phyloP scores from a whole-genome alignment of 2,113 vertebrate genomes.

The Percopsis transmontana region DNA sequence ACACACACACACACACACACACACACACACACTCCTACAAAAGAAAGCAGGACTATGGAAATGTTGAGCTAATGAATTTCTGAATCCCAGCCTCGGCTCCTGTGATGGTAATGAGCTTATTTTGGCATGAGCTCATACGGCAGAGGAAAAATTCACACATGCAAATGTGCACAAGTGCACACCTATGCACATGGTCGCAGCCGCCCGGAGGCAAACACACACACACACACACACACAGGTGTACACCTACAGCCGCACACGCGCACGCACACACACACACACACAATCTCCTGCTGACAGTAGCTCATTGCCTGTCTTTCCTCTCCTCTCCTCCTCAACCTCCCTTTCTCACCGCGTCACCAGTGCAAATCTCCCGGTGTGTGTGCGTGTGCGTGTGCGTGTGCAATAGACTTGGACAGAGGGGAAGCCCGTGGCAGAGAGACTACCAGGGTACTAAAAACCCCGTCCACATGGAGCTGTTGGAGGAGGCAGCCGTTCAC shows the following conservation, averaged over 20 bases:
- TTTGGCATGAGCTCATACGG: conserved; percentile 66
- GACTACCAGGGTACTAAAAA: neutral
- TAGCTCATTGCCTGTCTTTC: conserved; percentile 39
- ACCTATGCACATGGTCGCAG: neutral
- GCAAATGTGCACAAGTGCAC: conserved; percentile 9
- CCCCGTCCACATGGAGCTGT: neutral
- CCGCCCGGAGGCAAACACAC: neutral
- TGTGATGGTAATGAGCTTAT: conserved; percentile 73
- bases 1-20: conserved; percentile 12
- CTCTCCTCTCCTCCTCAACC: conserved; percentile 27
- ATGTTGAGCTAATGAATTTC: conserved; percentile 67
- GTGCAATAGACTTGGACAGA: neutral
- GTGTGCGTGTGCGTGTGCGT: no score
- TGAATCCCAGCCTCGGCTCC: conserved; percentile 63
- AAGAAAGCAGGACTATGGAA: conserved; percentile 55
- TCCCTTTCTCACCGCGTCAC: conserved; percentile 30
- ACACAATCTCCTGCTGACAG: conserved; percentile 59
- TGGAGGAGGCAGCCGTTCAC: neutral
- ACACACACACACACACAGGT: neutral
- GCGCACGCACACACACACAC: conserved; percentile 36
- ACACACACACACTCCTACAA: conserved; percentile 1
- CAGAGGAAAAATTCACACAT: conserved; percentile 43
- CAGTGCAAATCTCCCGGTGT: conserved; percentile 40
- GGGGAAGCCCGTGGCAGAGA: neutral
- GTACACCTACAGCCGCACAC: neutral